Evolutionary conservation across 2,888 invertebrate species (phyloP).

Genomic region (Ptilodon capucinus): DNA sequence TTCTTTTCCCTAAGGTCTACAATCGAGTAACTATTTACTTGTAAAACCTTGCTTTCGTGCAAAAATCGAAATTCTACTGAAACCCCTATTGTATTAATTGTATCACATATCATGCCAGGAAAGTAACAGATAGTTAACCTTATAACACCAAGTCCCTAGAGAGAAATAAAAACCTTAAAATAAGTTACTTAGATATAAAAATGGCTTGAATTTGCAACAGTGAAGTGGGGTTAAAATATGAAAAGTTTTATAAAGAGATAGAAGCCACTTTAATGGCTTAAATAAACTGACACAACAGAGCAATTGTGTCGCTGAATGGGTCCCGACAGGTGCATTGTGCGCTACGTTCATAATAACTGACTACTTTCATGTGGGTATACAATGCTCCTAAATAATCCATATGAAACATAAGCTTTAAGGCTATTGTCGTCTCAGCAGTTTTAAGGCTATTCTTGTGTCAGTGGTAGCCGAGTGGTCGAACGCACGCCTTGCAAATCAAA

Average conservation of each 20-base stretch:
- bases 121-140: too few species aligned
- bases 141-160: background rate
- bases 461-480: too few species aligned
- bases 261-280: slow-evolving; percentile 27
- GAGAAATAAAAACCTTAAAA: background rate
- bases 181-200: background rate
- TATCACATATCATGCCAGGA: too few species aligned
- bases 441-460: too few species aligned
- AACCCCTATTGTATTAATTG: too few species aligned
- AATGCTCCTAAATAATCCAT: background rate
- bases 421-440: too few species aligned
- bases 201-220: background rate
- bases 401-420: too few species aligned
- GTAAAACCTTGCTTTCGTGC: too few species aligned
- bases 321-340: slow-evolving; percentile 57
- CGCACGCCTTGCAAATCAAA: too few species aligned
- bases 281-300: slow-evolving; percentile 45
- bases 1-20: too few species aligned
- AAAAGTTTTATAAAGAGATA: background rate
- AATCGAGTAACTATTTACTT: too few species aligned
- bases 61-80: too few species aligned
- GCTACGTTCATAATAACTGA: slow-evolving; percentile 46
- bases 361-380: slow-evolving; percentile 22
- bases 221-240: background rate
- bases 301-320: slow-evolving; percentile 53